Conservation (phyloP, 1,140 invertebrate species). For the Prorops nasuta region DNA sequence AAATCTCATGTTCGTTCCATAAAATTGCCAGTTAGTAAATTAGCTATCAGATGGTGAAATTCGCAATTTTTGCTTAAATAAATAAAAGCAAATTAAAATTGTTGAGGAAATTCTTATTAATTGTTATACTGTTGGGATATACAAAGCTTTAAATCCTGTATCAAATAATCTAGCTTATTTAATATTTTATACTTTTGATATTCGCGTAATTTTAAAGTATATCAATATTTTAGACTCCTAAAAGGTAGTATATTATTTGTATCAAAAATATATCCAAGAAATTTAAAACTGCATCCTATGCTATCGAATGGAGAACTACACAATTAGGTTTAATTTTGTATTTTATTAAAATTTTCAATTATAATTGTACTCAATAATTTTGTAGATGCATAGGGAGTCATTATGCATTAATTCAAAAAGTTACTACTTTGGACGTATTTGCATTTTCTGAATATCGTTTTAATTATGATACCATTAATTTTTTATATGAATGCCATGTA, state of each 20-base stretch:
- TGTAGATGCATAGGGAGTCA: constrained; percentile 7
- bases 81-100: constrained; percentile 24
- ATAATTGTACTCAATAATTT: constrained; percentile 1
- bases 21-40: constrained; percentile 13
- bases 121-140: constrained; percentile 20
- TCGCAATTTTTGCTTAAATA: constrained; percentile 13
- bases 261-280: constrained; percentile 6
- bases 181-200: constrained; percentile 1
- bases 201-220: too few species aligned
- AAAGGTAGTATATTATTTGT: too few species aligned
- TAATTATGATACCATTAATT: constrained; percentile 5
- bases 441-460: constrained; percentile 3
- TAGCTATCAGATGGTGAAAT: constrained; percentile 12
- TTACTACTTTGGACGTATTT: constrained; percentile 2
- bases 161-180: constrained; percentile 1
- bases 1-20: constrained; percentile 13
- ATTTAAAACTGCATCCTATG: constrained; percentile 12
- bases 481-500: constrained; percentile 12
- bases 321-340: constrained; percentile 3
- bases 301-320: neutral
- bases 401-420: constrained; percentile 11
- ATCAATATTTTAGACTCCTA: too few species aligned
- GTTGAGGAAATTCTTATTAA: constrained; percentile 6
- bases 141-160: constrained; percentile 6
- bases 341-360: constrained; percentile 9